phyloP scores from a whole-genome alignment of 2,797 vertebrate genomes.

The Mycteria americana region DNA sequence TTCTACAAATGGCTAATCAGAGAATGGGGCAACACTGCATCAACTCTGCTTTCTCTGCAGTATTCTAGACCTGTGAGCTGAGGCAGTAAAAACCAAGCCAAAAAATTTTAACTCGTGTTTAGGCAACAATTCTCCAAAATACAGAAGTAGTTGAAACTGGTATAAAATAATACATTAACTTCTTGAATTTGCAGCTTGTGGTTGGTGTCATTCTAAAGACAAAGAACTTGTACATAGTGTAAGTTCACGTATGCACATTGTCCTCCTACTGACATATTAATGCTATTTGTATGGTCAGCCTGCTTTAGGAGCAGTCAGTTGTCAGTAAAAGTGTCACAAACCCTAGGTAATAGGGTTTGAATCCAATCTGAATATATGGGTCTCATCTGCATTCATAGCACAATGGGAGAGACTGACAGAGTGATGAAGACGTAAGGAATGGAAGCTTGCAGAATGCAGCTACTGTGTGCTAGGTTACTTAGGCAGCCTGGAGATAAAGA shows the following conservation, averaged over 20 bases:
- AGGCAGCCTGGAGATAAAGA: not conserved
- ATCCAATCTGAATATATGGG: not conserved
- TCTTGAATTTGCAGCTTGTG: not conserved
- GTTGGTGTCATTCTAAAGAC: not conserved
- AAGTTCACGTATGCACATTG: accelerated
- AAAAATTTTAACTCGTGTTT: not conserved
- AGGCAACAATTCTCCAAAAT: not conserved
- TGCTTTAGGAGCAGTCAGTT: not conserved
- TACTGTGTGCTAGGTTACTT: not conserved
- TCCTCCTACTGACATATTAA: not conserved
- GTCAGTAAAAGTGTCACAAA: not conserved
- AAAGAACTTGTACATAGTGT: not conserved
- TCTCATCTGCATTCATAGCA: not conserved
- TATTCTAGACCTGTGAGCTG: not conserved
- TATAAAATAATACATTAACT: not conserved
- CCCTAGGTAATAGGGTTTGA: not conserved
- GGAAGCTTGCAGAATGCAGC: not conserved
- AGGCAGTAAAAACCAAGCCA: not conserved
- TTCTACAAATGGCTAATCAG: not conserved
- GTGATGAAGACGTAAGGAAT: not conserved
- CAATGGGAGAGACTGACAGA: not conserved
- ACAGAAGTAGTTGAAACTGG: not conserved
- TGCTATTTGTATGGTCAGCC: not conserved
- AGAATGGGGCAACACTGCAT: not conserved
- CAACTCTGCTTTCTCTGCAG: not conserved